Evolutionary conservation across 37 sponge, comb jelly and placozoan species (phyloP), one percentile per base, ranked within the genome.

Genomic region (Eunapius fragilis): DNA sequence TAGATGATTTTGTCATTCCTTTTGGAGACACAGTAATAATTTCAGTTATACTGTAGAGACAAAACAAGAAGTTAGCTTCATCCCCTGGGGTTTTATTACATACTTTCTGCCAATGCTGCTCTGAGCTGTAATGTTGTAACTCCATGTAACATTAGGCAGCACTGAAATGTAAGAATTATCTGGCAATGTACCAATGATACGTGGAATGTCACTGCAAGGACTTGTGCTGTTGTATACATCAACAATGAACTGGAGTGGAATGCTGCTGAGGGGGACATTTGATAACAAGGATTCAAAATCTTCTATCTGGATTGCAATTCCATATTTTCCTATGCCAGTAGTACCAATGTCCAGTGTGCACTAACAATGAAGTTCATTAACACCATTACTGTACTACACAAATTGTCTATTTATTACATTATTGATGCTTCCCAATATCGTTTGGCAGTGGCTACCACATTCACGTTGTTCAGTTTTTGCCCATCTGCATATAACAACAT

Each of bases 401-500:
- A 30, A 68, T 47, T 25, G 50, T 22, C 24, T 41, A 31, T 7
- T 6, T 74, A 34, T 30, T 28, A 41, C 37, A 34, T 41, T 41
- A 41, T 41, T 41, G 41, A 41, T 41, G 41, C 6, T 81, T 50
- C 74, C 83, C 32, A 72, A 78, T 32, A 88, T 73, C 3, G 34
- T 2, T 13, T 24, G 17, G 33, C 89, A 88, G 32, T 77, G 73
- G 17, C 78, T 78, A 31, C 47, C 82, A 82, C 89, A 88, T 74
- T 88, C 89, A 88, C 50, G 58, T 19, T 41, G 41, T 41, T 41
- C 41, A 41, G 41, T 25, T 7, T 48, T 11, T 17, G 89, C 83
- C 89, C 89, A 88, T 69, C 89, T 76, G 70, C 89, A 88, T 0
- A 79, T 68, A 69, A 88, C 72, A 22, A 77, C 72, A 82, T 88